Percentiles rank a stretch among this genome's conserved stretches.
Evolutionary conservation across 2,113 vertebrate genomes (phyloP).

Genomic region (Hypomesus transpacificus): DNA sequence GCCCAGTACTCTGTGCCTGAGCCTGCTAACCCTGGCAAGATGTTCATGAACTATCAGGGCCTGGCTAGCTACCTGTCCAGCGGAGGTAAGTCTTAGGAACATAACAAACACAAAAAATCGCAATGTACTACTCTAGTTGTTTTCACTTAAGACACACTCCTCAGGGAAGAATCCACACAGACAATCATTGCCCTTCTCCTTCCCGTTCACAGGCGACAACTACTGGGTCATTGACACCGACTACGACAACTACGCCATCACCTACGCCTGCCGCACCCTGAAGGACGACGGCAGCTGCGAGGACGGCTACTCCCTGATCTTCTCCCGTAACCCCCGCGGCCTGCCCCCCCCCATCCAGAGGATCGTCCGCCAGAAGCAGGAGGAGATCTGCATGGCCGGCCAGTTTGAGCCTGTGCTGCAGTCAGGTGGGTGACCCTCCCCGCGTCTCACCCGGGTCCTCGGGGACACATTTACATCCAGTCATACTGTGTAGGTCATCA

Average conservation of each 20-base stretch:
- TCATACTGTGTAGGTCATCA: too few species aligned
- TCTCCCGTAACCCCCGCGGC: constrained; percentile 86
- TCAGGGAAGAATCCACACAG: neutral
- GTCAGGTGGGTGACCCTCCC: constrained; percentile 48
- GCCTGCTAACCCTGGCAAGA: constrained; percentile 82
- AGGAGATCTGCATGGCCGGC: constrained; percentile 86
- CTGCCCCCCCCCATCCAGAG: constrained; percentile 83
- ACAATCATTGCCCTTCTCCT: neutral
- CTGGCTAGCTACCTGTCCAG: constrained; percentile 91
- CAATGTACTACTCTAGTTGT: too few species aligned
- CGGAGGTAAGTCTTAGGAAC: constrained; percentile 71
- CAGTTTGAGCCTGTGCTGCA: constrained; percentile 88
- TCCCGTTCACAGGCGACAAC: constrained; percentile 76
- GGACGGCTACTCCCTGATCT: constrained; percentile 84
- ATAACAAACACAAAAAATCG: too few species aligned
- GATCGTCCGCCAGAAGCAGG: constrained; percentile 82
- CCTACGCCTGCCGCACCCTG: constrained; percentile 84
- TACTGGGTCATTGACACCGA: constrained; percentile 95
- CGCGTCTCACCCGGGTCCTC: too few species aligned
- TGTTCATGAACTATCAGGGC: constrained; percentile 94
- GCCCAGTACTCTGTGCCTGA: constrained; percentile 86
- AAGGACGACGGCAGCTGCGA: constrained; percentile 85
- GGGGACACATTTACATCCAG: too few species aligned
- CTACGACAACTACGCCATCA: constrained; percentile 90
- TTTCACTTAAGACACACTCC: neutral